These are phyloP conservation scores for Rhyzopertha dominica DNA, from an alignment of 1,140 invertebrate species.

Conservation along the genomic window DNA sequence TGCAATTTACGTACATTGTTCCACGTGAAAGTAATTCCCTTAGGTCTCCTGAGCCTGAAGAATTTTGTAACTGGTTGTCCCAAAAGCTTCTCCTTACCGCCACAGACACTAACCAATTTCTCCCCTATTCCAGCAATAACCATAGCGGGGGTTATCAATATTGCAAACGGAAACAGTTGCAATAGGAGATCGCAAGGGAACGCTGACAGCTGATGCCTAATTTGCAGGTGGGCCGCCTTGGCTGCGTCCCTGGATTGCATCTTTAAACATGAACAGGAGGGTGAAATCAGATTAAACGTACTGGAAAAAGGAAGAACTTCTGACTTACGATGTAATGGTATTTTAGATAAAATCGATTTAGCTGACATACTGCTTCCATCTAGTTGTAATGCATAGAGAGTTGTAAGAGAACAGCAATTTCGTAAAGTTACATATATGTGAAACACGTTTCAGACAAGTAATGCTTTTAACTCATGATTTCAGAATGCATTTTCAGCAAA, in stretches of 20 bases:
- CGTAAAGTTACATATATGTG: no score
- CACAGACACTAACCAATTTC: conserved; percentile 67
- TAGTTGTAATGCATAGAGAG: no score
- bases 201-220: conserved; percentile 18
- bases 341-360: no score
- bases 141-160: conserved; percentile 60
- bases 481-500: no score
- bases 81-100: conserved; percentile 55
- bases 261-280: conserved; percentile 22
- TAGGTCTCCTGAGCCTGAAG: conserved; percentile 67
- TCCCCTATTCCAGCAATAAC: conserved; percentile 62
- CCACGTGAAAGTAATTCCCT: conserved; percentile 70
- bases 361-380: no score
- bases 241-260: conserved; percentile 28
- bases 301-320: no score
- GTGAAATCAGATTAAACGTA: no score
- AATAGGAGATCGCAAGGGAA: conserved; percentile 66
- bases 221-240: conserved; percentile 14
- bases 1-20: conserved; percentile 58
- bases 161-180: conserved; percentile 71
- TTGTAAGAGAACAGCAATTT: no score
- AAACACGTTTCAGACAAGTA: no score
- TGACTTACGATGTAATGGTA: no score
- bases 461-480: no score
- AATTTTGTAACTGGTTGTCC: conserved; percentile 60